phyloP scores from a whole-genome alignment of 2,113 vertebrate species.

The Cathartes aura region DNA sequence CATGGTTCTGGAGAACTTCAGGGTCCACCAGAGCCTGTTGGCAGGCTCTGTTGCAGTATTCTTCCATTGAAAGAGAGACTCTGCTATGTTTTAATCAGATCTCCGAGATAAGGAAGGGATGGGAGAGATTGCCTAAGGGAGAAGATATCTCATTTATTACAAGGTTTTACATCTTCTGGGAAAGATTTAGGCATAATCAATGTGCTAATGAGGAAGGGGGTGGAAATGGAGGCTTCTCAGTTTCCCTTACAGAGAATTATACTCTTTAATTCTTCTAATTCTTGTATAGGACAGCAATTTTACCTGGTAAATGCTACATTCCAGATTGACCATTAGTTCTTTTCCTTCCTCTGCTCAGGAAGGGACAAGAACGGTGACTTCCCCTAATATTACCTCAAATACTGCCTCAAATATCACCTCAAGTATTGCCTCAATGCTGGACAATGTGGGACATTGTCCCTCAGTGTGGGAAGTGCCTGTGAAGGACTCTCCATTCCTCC shows the following conservation, averaged over 20 bases:
- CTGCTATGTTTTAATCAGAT: not conserved
- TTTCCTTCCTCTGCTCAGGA: not conserved
- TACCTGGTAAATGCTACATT: not conserved
- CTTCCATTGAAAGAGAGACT: not conserved
- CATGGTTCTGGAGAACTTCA: not conserved
- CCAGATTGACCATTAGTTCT: not conserved
- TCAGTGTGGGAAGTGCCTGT: not conserved
- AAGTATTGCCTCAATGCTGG: not conserved
- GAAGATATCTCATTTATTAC: not conserved
- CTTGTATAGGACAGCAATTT: not conserved
- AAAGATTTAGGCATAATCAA: not conserved
- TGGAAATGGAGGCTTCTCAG: not conserved
- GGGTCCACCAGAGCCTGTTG: not conserved
- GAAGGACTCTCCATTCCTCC: not conserved
- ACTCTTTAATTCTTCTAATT: not conserved
- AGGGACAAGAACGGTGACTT: not conserved
- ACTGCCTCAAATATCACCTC: not conserved
- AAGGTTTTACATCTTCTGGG: not conserved
- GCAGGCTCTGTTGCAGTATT: not conserved
- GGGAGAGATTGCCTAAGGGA: not conserved
- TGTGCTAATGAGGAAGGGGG: not conserved
- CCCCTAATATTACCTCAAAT: not conserved
- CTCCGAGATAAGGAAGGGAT: not conserved
- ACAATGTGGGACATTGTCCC: too few species aligned
- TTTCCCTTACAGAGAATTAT: not conserved